Conservation (phyloP, 1,140 invertebrate genomes). For the Cherax quadricarinatus region DNA sequence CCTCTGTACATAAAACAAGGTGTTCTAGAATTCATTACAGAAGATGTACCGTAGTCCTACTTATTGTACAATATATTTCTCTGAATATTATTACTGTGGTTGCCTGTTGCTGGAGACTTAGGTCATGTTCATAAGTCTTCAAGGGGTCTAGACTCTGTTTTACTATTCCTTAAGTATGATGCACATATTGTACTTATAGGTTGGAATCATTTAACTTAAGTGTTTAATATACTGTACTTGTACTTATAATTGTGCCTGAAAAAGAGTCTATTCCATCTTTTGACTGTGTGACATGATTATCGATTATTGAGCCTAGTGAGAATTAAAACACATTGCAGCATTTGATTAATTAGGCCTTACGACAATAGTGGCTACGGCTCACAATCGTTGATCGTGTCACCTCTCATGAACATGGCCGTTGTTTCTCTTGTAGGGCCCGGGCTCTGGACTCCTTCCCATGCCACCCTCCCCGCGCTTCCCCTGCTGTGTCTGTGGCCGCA, state of each 20-base stretch:
- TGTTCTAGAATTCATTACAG: background rate
- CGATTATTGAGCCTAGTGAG: constrained; percentile 22
- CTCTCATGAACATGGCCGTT: constrained; percentile 62
- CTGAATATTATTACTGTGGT: too few species aligned
- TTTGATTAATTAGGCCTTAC: constrained; percentile 9
- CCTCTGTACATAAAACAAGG: too few species aligned
- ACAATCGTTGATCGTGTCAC: constrained; percentile 18
- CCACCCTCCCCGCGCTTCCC: constrained; percentile 50
- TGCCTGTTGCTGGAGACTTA: background rate
- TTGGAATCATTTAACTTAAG: background rate
- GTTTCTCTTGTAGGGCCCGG: constrained; percentile 68
- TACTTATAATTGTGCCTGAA: background rate
- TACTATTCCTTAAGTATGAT: background rate
- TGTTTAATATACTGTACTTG: background rate
- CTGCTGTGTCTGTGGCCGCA: constrained; percentile 79
- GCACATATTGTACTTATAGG: background rate
- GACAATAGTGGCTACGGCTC: constrained; percentile 4
- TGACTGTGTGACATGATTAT: constrained; percentile 32
- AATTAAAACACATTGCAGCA: background rate
- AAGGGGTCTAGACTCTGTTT: background rate
- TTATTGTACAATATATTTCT: too few species aligned
- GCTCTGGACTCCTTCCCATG: constrained; percentile 57
- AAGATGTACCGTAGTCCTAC: background rate
- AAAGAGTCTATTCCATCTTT: constrained; percentile 4
- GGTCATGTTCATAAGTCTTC: constrained; percentile 32